Evolutionary conservation across 2,888 invertebrate genomes (phyloP), one percentile per base, ranked within the genome.

Genomic region (Tricholauxania praeusta): DNA sequence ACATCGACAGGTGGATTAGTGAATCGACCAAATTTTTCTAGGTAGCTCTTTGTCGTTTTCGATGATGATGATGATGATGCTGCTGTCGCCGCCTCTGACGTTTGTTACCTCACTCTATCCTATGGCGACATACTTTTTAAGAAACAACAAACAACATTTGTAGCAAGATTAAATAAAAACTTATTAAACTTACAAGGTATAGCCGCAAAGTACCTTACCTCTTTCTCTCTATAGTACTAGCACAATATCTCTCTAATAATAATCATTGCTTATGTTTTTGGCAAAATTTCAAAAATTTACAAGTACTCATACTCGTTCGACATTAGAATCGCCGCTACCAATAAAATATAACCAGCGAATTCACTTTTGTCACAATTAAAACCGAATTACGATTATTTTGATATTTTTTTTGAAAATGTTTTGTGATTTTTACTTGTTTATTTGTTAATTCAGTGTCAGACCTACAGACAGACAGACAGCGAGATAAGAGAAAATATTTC

Each of bases 1-100:
- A 77, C 78, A 76, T 76, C 78, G 78, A 77, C 78, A 79, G 79
- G 79, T 79, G 79, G 68, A 78, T 74, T 66, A 70, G 64, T 63
- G 52, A 12, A 57, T 15, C 17, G 55, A n/a, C 3, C 17, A 53
- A 53, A 17, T 53, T 8, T 12, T 17, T n/a, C 53, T 53, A 53
- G 57, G 15, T 39, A 39, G 39, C 39, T 39, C 39, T 39, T 39
- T 39, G 39, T 39, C 39, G 39, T 39, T 10, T 39, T 39, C 39
- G 10, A 10, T 39, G 39, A 39, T 39, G 39, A 8, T 10, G 39
- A 39, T 10, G 39, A 39, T 39, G 39, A 6, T 39, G 39, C 39
- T 39, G 39, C 39, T 39, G 39, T 10, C 8, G 8, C 39, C 8
- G 10, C 39, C 10, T 10, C 39, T 39, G 39, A 7, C 39, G 10